Base-by-base conservation (phyloP, 2,888 invertebrate species). In the Drosophila peninsularis region DNA sequence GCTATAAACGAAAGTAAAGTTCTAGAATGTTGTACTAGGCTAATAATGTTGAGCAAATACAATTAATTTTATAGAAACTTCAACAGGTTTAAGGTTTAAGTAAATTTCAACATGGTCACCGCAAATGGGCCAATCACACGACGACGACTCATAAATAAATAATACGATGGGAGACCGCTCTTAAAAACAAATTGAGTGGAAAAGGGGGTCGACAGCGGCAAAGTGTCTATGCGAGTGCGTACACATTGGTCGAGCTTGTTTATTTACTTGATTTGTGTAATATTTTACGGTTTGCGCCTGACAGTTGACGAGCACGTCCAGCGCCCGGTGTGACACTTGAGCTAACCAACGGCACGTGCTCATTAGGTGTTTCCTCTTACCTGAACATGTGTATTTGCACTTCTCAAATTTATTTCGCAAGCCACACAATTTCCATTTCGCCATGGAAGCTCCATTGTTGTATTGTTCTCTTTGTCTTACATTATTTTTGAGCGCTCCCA, bases 161-260 rank as follows among this genome's bases (percentile, higher is more conserved):
- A 74, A 80, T 83, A 56, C 58, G 50, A 42, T 27, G 27, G 47
- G 75, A 65, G 68, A 67, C 75, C 57, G 60, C 66, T 67, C 62
- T 63, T 80, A 58, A 74, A 61, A 73, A 45, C 62, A 76, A 82
- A 82, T 82, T 76, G 87, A 70, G 60, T 78, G 84, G 71, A 82
- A 86, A 83, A 66, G 64, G 83, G 47, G 68, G 54, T 30, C 58
- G 53, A 63, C 52, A 44, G 52, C 52, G 55, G 34, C 39, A 74
- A 77, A 68, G 63, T 74, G 76, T 50, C 64, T 82, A 67, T 65
- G 52, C 66, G 75, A 82, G 72, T 82, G 70, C 72, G 72, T 71
- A 64, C 70, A 62, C 70, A 62, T 47, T 75, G 78, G 80, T 72
- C 78, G 72, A 62, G 56, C 56, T 47, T 75, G 75, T 75, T 78